These are phyloP conservation scores for Scomber japonicus DNA, from an alignment of 2,113 vertebrate species.

Conservation along the genomic window DNA sequence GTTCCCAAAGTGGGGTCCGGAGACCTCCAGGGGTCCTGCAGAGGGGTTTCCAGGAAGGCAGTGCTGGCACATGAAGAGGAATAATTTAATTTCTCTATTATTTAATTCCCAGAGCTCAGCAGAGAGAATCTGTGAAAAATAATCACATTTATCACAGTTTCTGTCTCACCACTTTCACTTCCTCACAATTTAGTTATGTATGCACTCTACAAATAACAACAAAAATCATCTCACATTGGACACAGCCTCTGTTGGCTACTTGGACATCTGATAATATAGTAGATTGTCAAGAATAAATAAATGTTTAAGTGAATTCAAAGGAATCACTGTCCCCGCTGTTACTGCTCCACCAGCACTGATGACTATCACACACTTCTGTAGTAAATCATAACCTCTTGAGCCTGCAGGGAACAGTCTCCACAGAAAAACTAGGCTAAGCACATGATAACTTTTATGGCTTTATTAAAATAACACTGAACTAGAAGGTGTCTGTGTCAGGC, in stretches of 20 bases:
- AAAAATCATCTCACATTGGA: not conserved
- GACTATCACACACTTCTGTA: slow-evolving; percentile 1
- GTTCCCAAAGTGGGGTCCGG: slow-evolving; percentile 54
- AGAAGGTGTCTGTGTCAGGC: slow-evolving; percentile 50
- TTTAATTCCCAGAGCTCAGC: slow-evolving; percentile 2
- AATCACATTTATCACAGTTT: slow-evolving; percentile 1
- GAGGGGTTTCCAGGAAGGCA: slow-evolving; percentile 13
- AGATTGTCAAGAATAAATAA: not conserved
- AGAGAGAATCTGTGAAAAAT: not conserved
- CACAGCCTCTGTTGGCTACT: not conserved
- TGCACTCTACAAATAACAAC: not conserved
- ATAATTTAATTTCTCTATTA: slow-evolving; percentile 31
- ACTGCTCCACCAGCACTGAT: not conserved
- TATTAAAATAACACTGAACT: slow-evolving; percentile 65
- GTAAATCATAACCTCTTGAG: slow-evolving; percentile 33
- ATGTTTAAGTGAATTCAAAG: not conserved
- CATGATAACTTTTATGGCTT: slow-evolving; percentile 55
- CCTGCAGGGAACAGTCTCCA: not conserved
- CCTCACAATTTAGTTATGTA: not conserved
- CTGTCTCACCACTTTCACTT: not conserved
- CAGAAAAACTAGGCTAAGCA: slow-evolving; percentile 15
- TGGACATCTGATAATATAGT: not conserved
- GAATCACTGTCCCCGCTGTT: not conserved
- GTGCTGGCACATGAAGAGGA: not conserved
- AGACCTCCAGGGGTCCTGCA: slow-evolving; percentile 51